These are phyloP conservation scores for Aplochiton taeniatus DNA, from an alignment of 2,797 vertebrate genomes.

Conservation along the genomic window DNA sequence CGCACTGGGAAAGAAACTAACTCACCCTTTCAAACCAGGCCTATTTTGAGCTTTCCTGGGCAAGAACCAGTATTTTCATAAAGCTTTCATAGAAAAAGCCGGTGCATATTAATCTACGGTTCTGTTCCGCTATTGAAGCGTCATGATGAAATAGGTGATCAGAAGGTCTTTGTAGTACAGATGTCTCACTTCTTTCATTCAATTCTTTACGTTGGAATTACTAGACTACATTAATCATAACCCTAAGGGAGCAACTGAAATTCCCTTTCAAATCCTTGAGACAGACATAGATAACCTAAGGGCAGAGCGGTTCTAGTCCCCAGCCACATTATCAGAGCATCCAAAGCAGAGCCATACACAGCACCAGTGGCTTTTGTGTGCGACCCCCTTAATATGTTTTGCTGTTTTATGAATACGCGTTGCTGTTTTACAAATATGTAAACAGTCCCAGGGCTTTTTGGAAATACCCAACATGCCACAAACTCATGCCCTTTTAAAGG, in stretches of 20 bases:
- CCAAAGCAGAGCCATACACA: constrained; percentile 44
- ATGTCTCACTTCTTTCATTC: constrained; percentile 5
- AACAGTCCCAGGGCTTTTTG: constrained; percentile 53
- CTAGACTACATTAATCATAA: constrained; percentile 23
- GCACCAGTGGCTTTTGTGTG: constrained; percentile 45
- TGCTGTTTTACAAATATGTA: constrained; percentile 62
- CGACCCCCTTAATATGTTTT: constrained; percentile 44
- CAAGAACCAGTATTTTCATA: constrained; percentile 5
- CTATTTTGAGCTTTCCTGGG: constrained; percentile 23
- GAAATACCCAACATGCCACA: constrained; percentile 50
- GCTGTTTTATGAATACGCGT: neutral
- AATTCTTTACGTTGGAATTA: constrained; percentile 1
- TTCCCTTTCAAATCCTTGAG: constrained; percentile 34
- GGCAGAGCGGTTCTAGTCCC: constrained; percentile 52
- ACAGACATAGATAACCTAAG: constrained; percentile 48
- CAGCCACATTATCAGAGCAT: constrained; percentile 57
- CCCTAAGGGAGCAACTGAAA: constrained; percentile 25
- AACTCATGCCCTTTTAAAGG: constrained; percentile 59
- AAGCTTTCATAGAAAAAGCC: neutral
- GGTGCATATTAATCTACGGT: too few species aligned
- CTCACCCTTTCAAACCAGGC: constrained; percentile 34
- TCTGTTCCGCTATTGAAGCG: too few species aligned
- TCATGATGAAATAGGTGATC: neutral
- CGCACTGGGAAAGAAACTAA: constrained; percentile 34
- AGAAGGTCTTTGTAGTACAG: constrained; percentile 3